phyloP scores from a whole-genome alignment of 2,888 invertebrate genomes.

The Fissipunctia ypsillon region DNA sequence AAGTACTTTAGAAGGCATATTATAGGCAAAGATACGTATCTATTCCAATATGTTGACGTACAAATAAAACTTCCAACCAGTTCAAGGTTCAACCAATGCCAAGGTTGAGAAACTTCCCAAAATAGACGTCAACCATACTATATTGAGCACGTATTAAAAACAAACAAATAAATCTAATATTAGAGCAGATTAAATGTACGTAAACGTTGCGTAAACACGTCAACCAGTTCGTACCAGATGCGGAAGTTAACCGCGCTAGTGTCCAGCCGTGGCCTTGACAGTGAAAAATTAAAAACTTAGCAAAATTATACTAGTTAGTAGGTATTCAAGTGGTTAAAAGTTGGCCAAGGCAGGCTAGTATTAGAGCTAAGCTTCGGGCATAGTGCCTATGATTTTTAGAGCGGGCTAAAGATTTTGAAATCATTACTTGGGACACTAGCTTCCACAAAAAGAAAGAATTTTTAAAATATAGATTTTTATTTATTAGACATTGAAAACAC shows the following conservation, averaged over 20 bases:
- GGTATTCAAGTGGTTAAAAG: slow-evolving; percentile 23
- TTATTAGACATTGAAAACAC: not conserved
- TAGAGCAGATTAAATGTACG: slow-evolving; percentile 43
- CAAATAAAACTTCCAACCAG: not conserved
- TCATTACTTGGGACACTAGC: not conserved
- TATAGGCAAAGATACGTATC: not conserved
- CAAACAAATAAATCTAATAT: slow-evolving; percentile 61
- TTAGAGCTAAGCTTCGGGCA: slow-evolving; percentile 22
- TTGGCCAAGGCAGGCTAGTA: slow-evolving; percentile 41
- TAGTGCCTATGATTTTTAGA: slow-evolving; percentile 26
- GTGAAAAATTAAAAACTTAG: slow-evolving; percentile 54
- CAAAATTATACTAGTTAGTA: slow-evolving; percentile 28
- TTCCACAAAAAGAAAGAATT: not conserved
- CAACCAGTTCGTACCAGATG: slow-evolving; percentile 57
- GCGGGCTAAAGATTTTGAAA: slow-evolving; percentile 13
- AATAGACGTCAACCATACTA: slow-evolving; percentile 8
- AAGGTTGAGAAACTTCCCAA: slow-evolving; percentile 20
- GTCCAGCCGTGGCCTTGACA: slow-evolving; percentile 63
- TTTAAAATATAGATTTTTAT: not conserved
- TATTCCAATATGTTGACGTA: not conserved
- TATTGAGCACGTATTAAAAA: slow-evolving; percentile 29
- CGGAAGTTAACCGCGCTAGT: slow-evolving; percentile 65
- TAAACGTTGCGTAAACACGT: slow-evolving; percentile 59
- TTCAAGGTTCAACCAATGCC: slow-evolving; percentile 2
- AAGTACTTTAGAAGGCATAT: not conserved